A percentile compares a stretch with the other conserved stretches of the same genome.
Evolutionary conservation across 1,140 invertebrate species (phyloP).

Genomic region (Hyposmocoma kahamanoa): DNA sequence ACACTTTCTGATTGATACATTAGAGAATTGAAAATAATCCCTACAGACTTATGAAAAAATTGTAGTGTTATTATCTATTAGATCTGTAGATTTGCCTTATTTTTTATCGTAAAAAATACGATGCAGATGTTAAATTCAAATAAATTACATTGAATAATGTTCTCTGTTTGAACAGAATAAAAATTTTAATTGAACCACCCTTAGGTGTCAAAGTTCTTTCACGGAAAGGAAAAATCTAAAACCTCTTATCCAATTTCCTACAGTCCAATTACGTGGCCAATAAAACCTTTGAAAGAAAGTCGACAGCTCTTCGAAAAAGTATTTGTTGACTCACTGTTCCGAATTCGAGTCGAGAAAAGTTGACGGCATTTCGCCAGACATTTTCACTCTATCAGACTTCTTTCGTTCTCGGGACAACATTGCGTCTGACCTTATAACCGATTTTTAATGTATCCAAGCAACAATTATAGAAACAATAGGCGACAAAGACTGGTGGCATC

Average conservation of each 20-base stretch:
- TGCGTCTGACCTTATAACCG: slow-evolving; percentile 31
- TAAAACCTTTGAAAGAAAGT: neutral
- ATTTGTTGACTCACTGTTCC: neutral
- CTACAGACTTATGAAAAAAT: too few relatives aligned
- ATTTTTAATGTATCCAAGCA: slow-evolving; percentile 27
- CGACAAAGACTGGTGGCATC: slow-evolving; percentile 16
- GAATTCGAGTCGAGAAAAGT: too few relatives aligned
- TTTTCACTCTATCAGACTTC: neutral
- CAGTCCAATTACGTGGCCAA: neutral
- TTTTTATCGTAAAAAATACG: too few relatives aligned
- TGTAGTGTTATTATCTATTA: too few relatives aligned
- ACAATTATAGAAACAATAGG: slow-evolving; percentile 35
- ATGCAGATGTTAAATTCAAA: too few relatives aligned
- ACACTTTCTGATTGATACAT: neutral
- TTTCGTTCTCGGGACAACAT: neutral
- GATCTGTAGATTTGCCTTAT: too few relatives aligned
- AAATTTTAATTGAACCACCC: too few relatives aligned
- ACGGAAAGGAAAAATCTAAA: neutral
- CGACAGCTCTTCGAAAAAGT: neutral
- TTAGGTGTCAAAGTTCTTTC: neutral
- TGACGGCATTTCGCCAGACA: neutral
- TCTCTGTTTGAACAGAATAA: too few relatives aligned
- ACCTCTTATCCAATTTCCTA: neutral
- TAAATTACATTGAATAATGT: too few relatives aligned
- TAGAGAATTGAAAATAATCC: too few relatives aligned